Evolutionary conservation across 2,797 vertebrate species (phyloP), one percentile per base, ranked within the genome.

Genomic region (Ceryle rudis): DNA sequence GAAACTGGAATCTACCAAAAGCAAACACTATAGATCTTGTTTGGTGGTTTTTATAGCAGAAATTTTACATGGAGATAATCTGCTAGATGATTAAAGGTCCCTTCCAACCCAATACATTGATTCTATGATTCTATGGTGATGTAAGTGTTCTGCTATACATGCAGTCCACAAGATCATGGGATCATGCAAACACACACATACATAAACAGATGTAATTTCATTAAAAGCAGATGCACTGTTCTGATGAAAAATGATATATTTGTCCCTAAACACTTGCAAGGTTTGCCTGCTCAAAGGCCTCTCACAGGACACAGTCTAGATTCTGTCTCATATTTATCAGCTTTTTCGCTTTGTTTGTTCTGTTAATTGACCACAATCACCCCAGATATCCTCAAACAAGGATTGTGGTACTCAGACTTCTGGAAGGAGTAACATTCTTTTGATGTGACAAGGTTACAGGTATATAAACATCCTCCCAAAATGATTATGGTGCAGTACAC

Each of bases 1-100:
- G 71, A 73, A 92, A 82, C 67, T 89, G 93, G 93, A 93, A 82
- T 26, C 55, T 51, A 47, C 83, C 60, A 84, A 96, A 92, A 69
- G 60, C 67, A 89, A 95, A 91, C 74, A 57, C 41, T 82, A 52
- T 74, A 87, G 42, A 64, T 89, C 87, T 92, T 64, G 31, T 42
- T 64, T 82, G 64, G 55, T 84, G 81, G 62, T 6, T 84, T 92
- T 89, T 89, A 84, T 28, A 75, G 89, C 81, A 73, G 31, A 75
- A 89, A 9, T 81, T 84, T 62, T 35, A 75, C 46, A 61, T n/a
- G 66, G 66, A 84, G 54, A 62, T 83, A 54, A 66, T 62, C 81
- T 93, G 80, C 55, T 82, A 73, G 67, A 66, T 72, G 25, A 26
- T 51, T 51, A 51, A 26, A 51, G 25, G 14, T 16, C 49, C 25